Percentiles rank a stretch among this genome's conserved stretches.
Evolutionary conservation across 2,113 vertebrate species (phyloP).

Genomic region (Lanius collurio): DNA sequence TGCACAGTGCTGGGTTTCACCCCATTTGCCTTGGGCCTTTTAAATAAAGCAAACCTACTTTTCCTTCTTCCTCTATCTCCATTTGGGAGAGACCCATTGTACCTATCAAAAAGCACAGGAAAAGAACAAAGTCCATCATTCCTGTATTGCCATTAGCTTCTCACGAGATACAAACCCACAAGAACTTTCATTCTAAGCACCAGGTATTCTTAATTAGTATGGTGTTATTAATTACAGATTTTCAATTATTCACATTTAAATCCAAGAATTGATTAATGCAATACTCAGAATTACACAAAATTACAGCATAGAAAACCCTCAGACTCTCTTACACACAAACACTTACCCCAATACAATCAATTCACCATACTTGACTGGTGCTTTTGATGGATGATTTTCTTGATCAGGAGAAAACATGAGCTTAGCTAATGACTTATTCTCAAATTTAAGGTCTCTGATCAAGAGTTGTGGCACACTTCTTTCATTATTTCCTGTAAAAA

Average conservation of each 20-base stretch:
- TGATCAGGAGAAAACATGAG: conserved; percentile 99
- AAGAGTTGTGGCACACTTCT: conserved; percentile 77
- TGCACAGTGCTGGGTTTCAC: conserved; percentile 98
- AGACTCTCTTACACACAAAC: not conserved
- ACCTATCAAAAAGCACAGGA: conserved; percentile 73
- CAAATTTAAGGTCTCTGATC: conserved; percentile 76
- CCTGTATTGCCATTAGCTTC: not conserved
- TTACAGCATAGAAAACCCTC: not conserved
- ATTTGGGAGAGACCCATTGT: conserved; percentile 98
- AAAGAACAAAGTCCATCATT: not conserved
- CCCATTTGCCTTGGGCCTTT: conserved; percentile 95
- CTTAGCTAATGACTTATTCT: conserved; percentile 78
- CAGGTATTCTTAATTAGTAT: not conserved
- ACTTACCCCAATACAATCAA: conserved; percentile 98
- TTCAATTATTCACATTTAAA: not conserved
- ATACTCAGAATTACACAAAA: not conserved
- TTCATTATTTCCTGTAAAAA: conserved; percentile 82
- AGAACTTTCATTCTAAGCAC: not conserved
- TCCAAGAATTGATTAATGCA: not conserved
- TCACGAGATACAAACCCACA: not conserved
- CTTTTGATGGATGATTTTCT: conserved; percentile 98
- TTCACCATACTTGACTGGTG: conserved; percentile 98
- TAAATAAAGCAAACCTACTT: conserved; percentile 96
- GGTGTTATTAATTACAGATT: not conserved
- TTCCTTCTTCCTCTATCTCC: conserved; percentile 96